phyloP scores from a whole-genome alignment of 2,888 invertebrate genomes.

The Lasioglossum pauxillum region DNA sequence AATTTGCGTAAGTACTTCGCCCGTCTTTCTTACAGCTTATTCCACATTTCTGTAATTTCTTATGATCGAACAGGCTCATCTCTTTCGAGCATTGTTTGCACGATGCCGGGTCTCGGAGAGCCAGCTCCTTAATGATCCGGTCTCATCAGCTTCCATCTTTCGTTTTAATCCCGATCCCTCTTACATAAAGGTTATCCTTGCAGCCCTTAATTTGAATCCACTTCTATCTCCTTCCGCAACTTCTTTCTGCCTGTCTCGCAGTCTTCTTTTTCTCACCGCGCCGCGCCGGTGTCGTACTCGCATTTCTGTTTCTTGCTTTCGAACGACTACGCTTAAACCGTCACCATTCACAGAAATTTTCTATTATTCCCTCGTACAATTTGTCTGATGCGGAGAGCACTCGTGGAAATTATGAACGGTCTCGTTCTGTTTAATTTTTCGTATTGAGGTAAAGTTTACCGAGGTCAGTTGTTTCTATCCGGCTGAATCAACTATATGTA shows the following conservation, averaged over 20 bases:
- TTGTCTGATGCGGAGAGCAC: not conserved
- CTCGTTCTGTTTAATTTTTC: not conserved
- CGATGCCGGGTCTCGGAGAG: conserved; percentile 46
- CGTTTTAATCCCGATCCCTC: conserved; percentile 57
- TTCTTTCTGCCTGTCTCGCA: conserved; percentile 28
- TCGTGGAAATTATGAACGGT: not conserved
- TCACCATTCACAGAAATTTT: conserved; percentile 36
- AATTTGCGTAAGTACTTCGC: conserved; percentile 20
- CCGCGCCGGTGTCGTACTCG: not conserved
- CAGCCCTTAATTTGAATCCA: conserved; percentile 49
- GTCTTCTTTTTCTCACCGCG: conserved; percentile 9
- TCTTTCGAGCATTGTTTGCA: conserved; percentile 52
- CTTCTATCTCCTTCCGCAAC: conserved; percentile 26
- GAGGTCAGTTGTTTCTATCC: not conserved
- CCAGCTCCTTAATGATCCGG: conserved; percentile 60
- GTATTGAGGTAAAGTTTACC: not conserved
- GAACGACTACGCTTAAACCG: conserved; percentile 31
- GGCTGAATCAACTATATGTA: accelerated
- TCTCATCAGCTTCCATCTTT: conserved; percentile 50
- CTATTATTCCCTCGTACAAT: not conserved
- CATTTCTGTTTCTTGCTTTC: conserved; percentile 30
- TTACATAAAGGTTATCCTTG: conserved; percentile 48
- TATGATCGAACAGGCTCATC: conserved; percentile 40
- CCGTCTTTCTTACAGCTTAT: conserved; percentile 6
- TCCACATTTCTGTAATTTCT: conserved; percentile 22